A percentile compares a stretch with the other conserved stretches of the same genome.
Conservation (phyloP, 2,113 vertebrate species). For the Parotia lawesii region DNA sequence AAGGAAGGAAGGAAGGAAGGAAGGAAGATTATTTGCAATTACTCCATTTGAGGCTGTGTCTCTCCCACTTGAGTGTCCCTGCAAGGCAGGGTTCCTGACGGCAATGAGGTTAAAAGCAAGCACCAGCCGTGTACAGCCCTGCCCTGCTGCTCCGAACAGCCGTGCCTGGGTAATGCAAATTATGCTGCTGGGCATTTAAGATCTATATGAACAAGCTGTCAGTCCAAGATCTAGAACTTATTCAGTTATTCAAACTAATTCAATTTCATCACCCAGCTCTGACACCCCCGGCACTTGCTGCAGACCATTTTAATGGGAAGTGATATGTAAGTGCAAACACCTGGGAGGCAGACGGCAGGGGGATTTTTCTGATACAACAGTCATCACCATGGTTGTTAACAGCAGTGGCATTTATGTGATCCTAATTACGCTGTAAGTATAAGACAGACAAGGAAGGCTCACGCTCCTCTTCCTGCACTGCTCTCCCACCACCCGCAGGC, state of each 20-base stretch:
- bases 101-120: background rate
- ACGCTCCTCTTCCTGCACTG: background rate
- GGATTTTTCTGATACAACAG: slow-evolving; percentile 21
- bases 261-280: slow-evolving; percentile 26
- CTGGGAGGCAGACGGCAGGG: background rate
- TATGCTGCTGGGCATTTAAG: slow-evolving; percentile 36
- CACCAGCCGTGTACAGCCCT: background rate
- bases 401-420: slow-evolving; percentile 27
- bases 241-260: slow-evolving; percentile 56
- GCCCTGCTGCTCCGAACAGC: fast-evolving
- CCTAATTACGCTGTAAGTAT: background rate
- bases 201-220: slow-evolving; percentile 30
- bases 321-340: slow-evolving; percentile 36
- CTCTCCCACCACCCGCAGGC: background rate
- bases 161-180: background rate
- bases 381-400: slow-evolving; percentile 35
- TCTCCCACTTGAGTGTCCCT: background rate
- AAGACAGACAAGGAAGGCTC: background rate
- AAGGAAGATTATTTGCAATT: background rate
- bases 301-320: slow-evolving; percentile 35
- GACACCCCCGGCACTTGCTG: background rate
- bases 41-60: background rate
- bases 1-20: background rate
- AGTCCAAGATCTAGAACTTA: slow-evolving; percentile 37
- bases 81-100: background rate